These are phyloP conservation scores for Odocoileus virginianus DNA, from an alignment of 2,113 vertebrate species.

Conservation along the genomic window DNA sequence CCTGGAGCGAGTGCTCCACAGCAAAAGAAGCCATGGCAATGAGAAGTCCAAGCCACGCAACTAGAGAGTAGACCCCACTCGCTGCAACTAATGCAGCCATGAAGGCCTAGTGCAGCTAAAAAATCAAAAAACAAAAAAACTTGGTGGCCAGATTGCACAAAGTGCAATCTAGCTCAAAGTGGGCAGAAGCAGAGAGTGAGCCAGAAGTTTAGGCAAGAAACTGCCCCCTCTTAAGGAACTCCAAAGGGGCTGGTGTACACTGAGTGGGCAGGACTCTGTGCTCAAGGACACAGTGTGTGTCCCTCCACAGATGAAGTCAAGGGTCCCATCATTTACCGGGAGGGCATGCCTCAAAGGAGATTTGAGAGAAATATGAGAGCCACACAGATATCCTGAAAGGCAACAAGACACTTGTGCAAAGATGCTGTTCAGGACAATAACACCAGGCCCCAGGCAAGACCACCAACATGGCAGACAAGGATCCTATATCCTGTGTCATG, in stretches of 20 bases:
- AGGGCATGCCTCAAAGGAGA: neutral
- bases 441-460: neutral
- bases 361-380: neutral
- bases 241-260: accelerated
- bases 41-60: neutral
- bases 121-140: too few species aligned
- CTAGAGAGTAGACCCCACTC: neutral
- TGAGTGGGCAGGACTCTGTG: neutral
- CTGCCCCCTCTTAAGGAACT: neutral
- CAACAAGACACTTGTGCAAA: neutral
- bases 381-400: neutral
- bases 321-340: too few species aligned
- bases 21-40: neutral
- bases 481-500: neutral
- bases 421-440: accelerated
- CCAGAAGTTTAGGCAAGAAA: too few species aligned
- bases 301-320: neutral
- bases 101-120: neutral
- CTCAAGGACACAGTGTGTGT: neutral
- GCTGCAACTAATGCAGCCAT: neutral
- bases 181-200: neutral
- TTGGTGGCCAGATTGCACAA: neutral
- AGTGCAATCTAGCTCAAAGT: neutral
- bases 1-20: neutral
- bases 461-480: neutral